phyloP scores from a whole-genome alignment of 2,888 invertebrate species.

The Tromatobia lineatoria region DNA sequence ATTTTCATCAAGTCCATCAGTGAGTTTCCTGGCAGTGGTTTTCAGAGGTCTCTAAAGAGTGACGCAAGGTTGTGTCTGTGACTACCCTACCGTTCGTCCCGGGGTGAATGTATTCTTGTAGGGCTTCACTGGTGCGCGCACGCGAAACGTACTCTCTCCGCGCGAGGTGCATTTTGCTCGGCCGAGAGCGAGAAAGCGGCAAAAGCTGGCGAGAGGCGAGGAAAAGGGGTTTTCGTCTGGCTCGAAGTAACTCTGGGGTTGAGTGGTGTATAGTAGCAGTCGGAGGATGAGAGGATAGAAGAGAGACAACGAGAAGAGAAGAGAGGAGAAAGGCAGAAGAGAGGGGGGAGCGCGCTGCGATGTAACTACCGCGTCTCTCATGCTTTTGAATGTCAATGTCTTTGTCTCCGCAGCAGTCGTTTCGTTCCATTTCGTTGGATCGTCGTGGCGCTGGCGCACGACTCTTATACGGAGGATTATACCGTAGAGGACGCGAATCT shows the following conservation, averaged over 20 bases:
- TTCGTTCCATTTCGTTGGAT: conserved; percentile 66
- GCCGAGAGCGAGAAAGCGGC: conserved; percentile 18
- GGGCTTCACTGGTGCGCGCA: conserved; percentile 52
- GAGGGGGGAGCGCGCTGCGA: conserved; percentile 25
- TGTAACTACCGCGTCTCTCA: conserved; percentile 47
- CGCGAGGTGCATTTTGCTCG: conserved; percentile 61
- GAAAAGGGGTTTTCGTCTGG: conserved; percentile 75
- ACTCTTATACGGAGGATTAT: not conserved
- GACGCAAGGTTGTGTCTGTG: conserved; percentile 44
- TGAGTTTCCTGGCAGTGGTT: conserved; percentile 39
- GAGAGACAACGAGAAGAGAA: conserved; percentile 4
- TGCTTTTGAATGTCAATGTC: conserved; percentile 84
- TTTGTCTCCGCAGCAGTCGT: conserved; percentile 76
- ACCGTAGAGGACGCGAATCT: not conserved
- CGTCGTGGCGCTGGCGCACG: conserved; percentile 39
- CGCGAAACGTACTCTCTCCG: conserved; percentile 32
- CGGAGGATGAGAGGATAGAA: conserved; percentile 38
- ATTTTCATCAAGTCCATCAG: conserved; percentile 59
- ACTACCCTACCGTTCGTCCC: not conserved
- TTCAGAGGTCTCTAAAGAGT: conserved; percentile 47
- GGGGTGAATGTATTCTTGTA: conserved; percentile 60
- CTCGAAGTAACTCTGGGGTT: conserved; percentile 74
- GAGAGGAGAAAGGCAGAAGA: conserved; percentile 16
- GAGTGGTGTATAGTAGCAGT: conserved; percentile 22
- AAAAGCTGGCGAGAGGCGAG: conserved; percentile 51